Evolutionary conservation across 2,797 vertebrate genomes (phyloP), one percentile per base, ranked within the genome.

Genomic region (Percopsis omiscomaycus): DNA sequence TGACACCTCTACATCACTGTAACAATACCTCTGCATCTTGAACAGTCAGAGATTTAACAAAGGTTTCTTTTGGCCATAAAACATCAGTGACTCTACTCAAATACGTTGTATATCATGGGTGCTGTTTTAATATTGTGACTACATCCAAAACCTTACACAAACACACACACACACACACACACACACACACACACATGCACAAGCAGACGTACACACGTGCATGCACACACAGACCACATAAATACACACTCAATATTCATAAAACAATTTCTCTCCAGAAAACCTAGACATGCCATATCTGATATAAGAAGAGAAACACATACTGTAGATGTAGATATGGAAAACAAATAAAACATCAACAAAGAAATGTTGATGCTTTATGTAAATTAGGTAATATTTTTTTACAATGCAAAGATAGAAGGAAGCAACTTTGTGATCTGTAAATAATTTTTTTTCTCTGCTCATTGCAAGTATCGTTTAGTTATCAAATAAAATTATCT

Each of bases 261-360:
- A 70, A 44, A 0, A 46, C 73, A 22, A 22, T 22, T 55, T 73
- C 22, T 66, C 50, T 60, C 32, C 27, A 56, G 74, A 59, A 69
- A 81, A 70, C 42, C 55, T 57, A 37, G 71, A 71, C 11, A 60
- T 44, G 47, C 54, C 57, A 69, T 73, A 11, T 27, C 22, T 54
- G 28, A 27, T 54, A 28, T 29, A 12, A 55, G 27, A 30, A 55
- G 29, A 55, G 12, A 27, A 42, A 79, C 66, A 61, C 14, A 69
- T 69, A 73, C 64, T 10, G 2, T 11, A 59, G 63, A 66, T 65
- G 49, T 50, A 64, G 71, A 73, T 53, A 13, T 45, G 66, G 55
- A 74, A 71, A 51, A 75, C 78, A 72, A 67, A 64, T 30, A 45
- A 42, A 29, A 14, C 29, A 30, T 29, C 4, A 27, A 30, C 3